These are phyloP conservation scores for Sisor rabdophorus DNA, from an alignment of 2,113 vertebrate genomes.

Conservation along the genomic window DNA sequence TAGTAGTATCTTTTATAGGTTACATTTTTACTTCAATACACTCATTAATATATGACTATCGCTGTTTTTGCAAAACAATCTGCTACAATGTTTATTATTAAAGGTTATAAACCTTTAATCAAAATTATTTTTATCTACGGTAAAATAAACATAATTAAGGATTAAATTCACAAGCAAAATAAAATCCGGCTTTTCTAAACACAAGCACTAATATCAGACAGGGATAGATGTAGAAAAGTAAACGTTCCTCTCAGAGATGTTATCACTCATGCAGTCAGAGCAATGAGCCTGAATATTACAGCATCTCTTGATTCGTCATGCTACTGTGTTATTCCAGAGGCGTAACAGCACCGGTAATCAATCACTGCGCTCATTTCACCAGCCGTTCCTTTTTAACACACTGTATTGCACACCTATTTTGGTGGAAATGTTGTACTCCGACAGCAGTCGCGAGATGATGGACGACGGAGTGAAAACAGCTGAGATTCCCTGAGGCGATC, in stretches of 20 bases:
- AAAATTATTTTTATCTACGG: neutral
- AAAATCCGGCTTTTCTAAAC: neutral
- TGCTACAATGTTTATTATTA: neutral
- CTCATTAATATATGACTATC: too few relatives aligned
- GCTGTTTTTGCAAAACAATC: too few relatives aligned
- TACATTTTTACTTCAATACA: too few relatives aligned
- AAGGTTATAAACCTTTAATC: neutral
- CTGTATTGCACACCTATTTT: constrained; percentile 30
- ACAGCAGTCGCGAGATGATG: constrained; percentile 29
- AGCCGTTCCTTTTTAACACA: constrained; percentile 26
- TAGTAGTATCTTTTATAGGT: too few relatives aligned
- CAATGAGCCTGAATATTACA: constrained; percentile 39
- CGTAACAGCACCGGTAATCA: constrained; percentile 19
- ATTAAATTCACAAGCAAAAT: neutral
- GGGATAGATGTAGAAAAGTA: neutral
- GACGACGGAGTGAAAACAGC: constrained; percentile 21
- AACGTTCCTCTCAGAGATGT: constrained; percentile 11
- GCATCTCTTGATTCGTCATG: constrained; percentile 34
- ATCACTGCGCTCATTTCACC: constrained; percentile 44
- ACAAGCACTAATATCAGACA: neutral
- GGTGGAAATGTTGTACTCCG: constrained; percentile 24
- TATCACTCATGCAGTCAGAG: constrained; percentile 11
- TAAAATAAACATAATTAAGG: neutral
- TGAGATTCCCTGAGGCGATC: constrained; percentile 19
- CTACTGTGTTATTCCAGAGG: constrained; percentile 29